Evolutionary conservation across 2,113 vertebrate genomes (phyloP).

Genomic region (Entomyzon cyanotis): DNA sequence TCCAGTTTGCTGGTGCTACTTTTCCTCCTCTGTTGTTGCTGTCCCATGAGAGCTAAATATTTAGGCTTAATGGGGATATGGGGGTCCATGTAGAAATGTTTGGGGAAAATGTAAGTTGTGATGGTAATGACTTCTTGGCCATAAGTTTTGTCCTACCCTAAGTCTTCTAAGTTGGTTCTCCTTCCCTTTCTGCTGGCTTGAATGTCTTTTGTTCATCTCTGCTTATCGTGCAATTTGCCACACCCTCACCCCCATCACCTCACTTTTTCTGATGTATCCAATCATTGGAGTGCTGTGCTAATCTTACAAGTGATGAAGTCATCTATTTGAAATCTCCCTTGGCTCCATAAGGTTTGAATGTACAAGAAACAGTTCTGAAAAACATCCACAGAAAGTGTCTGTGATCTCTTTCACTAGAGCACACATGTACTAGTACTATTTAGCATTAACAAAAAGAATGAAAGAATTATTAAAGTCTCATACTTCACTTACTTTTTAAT

Average conservation of each 20-base stretch:
- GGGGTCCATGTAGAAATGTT: not conserved
- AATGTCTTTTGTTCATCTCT: not conserved
- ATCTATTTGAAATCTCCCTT: not conserved
- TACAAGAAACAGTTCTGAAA: not conserved
- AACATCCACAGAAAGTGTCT: not conserved
- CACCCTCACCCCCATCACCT: not conserved
- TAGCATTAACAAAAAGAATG: not conserved
- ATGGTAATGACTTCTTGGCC: not conserved
- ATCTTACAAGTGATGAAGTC: not conserved
- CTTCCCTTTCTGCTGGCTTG: not conserved
- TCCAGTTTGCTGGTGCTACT: not conserved
- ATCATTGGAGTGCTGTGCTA: not conserved
- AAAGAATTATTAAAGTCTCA: not conserved
- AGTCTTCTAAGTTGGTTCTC: not conserved
- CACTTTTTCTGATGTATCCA: not conserved
- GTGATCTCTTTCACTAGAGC: not conserved
- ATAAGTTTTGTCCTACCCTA: not conserved
- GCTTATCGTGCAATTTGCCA: accelerated
- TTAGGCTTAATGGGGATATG: not conserved
- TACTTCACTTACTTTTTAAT: not conserved
- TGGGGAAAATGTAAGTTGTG: not conserved
- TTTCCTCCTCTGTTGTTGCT: not conserved
- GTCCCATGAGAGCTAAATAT: not conserved
- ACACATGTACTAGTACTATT: not conserved
- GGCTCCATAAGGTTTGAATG: not conserved